phyloP scores from a whole-genome alignment of 2,888 invertebrate genomes.

The Drosophila infuscata region DNA sequence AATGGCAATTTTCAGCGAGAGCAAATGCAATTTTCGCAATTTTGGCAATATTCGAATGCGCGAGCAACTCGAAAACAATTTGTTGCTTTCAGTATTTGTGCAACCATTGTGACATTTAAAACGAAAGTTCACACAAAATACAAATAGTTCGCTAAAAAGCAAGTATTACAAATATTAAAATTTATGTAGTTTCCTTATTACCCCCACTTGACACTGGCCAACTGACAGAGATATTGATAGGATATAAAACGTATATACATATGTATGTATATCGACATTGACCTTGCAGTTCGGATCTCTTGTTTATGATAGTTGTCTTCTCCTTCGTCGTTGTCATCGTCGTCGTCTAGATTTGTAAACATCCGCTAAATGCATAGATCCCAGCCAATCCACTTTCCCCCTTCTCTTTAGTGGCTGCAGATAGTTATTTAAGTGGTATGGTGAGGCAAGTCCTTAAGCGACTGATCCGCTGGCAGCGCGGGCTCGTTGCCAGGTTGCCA shows the following conservation, averaged over 20 bases:
- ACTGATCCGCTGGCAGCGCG: slow-evolving; percentile 50
- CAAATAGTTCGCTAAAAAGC: slow-evolving; percentile 7
- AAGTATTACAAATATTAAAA: slow-evolving; percentile 19
- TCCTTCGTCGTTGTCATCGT: not conserved
- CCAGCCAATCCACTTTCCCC: not conserved
- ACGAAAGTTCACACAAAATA: slow-evolving; percentile 14
- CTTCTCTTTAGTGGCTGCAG: slow-evolving; percentile 14
- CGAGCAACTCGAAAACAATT: slow-evolving; percentile 22
- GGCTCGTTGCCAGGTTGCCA: slow-evolving; percentile 30
- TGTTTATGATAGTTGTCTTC: not conserved
- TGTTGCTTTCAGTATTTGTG: slow-evolving; percentile 47
- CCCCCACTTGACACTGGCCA: slow-evolving; percentile 14
- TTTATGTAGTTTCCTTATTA: not conserved
- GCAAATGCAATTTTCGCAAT: slow-evolving; percentile 24
- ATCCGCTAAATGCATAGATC: not conserved
- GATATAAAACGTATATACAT: not conserved
- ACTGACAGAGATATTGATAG: not conserved
- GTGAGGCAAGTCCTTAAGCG: slow-evolving; percentile 28
- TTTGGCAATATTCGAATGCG: slow-evolving; percentile 31
- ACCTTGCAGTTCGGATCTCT: slow-evolving; percentile 15
- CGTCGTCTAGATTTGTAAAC: slow-evolving; percentile 2
- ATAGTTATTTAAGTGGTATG: slow-evolving; percentile 34
- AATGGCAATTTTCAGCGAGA: slow-evolving; percentile 19
- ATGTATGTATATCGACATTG: slow-evolving; percentile 20
- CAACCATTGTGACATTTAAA: slow-evolving; percentile 51